Evolutionary conservation across 2,888 invertebrate genomes (phyloP).

Genomic region (Chrysotoxum bicinctum): DNA sequence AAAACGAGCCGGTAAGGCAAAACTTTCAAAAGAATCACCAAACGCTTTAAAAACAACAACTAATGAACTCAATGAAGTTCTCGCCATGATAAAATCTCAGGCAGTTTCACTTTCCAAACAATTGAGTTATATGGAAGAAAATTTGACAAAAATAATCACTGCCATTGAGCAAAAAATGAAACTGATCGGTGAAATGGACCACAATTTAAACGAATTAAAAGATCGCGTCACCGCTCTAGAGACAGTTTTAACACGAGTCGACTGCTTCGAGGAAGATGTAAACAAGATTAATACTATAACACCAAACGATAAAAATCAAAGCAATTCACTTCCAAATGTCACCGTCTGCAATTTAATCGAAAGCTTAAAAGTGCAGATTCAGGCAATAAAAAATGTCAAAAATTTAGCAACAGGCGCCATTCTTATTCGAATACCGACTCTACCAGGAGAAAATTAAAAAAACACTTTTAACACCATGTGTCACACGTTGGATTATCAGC

Average conservation of each 20-base stretch:
- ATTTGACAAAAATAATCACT: no score
- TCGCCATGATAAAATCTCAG: no score
- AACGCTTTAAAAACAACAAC: no score
- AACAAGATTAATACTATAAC: neutral
- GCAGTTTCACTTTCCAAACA: no score
- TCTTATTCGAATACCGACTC: neutral
- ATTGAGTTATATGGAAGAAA: no score
- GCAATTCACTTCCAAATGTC: neutral
- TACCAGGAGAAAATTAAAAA: neutral
- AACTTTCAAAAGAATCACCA: no score
- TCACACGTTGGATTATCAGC: neutral
- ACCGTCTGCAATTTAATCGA: neutral
- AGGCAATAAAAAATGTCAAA: neutral
- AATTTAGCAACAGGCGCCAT: neutral
- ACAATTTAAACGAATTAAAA: neutral
- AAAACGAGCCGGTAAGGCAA: no score
- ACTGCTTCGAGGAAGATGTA: neutral
- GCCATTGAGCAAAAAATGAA: no score
- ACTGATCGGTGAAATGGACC: no score
- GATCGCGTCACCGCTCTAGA: neutral
- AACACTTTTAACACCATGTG: neutral
- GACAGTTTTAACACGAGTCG: neutral
- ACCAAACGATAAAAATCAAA: neutral
- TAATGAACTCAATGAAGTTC: no score
- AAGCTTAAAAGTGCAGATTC: neutral